Conservation (phyloP, 2,113 vertebrate species). For the Proteles cristata region DNA sequence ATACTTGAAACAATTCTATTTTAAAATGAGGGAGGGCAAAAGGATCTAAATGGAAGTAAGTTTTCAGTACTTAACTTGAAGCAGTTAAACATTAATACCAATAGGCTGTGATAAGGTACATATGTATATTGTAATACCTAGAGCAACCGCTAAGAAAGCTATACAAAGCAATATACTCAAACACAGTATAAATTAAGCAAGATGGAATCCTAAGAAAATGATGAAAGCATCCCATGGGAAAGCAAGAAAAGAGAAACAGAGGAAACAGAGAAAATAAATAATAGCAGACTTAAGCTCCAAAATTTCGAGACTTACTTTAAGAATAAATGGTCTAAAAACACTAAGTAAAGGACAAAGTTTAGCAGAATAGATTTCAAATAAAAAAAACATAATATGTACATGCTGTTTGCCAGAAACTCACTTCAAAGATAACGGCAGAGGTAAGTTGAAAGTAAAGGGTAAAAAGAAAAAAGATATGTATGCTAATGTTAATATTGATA, state of each 20-base stretch:
- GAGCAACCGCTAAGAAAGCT: background rate
- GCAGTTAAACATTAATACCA: background rate
- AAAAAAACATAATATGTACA: background rate
- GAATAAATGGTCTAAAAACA: background rate
- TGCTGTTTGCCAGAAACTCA: background rate
- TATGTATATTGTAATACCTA: background rate
- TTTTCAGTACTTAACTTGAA: background rate
- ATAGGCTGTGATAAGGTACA: background rate
- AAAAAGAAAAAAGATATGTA: background rate
- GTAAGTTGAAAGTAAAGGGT: background rate
- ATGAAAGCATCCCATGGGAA: background rate
- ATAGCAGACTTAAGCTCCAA: background rate
- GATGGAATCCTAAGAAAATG: background rate
- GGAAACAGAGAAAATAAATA: background rate
- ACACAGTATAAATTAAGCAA: background rate
- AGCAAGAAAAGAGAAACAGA: background rate
- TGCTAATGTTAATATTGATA: background rate
- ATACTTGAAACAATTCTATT: conserved; percentile 1
- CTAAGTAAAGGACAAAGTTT: background rate
- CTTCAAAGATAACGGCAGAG: background rate
- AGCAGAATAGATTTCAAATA: background rate
- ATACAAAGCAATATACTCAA: background rate
- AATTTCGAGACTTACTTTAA: background rate
- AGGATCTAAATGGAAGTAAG: background rate
- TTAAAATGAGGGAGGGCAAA: background rate